Evolutionary conservation across 2,113 vertebrate species (phyloP), one percentile per base, ranked within the genome.

Genomic region (Ovis canadensis): DNA sequence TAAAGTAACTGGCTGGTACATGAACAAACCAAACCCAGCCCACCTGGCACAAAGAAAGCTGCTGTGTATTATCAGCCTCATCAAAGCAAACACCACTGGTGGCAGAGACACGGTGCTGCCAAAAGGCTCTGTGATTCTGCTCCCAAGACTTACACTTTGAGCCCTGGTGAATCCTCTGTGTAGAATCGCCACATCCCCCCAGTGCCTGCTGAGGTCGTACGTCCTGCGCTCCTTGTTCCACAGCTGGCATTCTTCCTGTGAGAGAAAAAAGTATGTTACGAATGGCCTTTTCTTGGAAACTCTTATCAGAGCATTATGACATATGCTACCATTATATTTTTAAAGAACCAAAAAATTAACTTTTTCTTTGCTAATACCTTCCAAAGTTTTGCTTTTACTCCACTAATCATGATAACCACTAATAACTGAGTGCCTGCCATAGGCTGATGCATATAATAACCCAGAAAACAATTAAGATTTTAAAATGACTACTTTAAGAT

Each of bases 111-210:
- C 45, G 6, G 48, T 4, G 2, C 74, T 21, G 57, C 78, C 52
- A 15, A 0, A 21, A 7, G 3, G 23, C 57, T 5, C 71, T 25
- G 62, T 36, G 54, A 84, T 23, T 2, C 45, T 64, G 85, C 15
- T 81, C n/a, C 77, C 29, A 7, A 19, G 7, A 99, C 99, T 99
- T 99, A 99, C 99, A 99, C 99, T 99, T 99, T 99, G 91, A 99
- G 99, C 25, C 99, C 99, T 0, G 99, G 99, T 2, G 99, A 99
- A 98, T 99, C 99, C 96, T 99, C 99, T 0, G 99, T 99, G 99
- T 99, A 99, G 98, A 99, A 99, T 27, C 99, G 98, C 99, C 99
- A 99, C 99, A 99, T 99, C 40, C 99, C 99, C 54, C 99, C 99
- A 0, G 99, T 99, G 27, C 99, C 99, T 0, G 99, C 99, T 13